These are phyloP conservation scores for Furcifer pardalis DNA, from an alignment of 2,797 vertebrate genomes.

Conservation along the genomic window DNA sequence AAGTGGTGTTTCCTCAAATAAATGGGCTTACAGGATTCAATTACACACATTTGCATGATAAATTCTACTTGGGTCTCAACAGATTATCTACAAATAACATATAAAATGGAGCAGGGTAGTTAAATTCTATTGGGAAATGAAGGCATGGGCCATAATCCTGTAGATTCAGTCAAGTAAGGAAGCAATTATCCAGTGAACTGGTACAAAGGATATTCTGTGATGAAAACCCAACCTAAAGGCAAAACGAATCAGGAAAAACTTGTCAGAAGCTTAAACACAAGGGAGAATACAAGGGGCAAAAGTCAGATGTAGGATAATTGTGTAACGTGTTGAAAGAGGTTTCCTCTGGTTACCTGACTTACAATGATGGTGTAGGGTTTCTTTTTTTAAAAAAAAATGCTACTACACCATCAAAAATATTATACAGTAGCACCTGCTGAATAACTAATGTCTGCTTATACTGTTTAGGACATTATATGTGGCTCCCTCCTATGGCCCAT, in stretches of 20 bases:
- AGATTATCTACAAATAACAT: constrained; percentile 10
- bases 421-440: neutral
- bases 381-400: constrained; percentile 19
- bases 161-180: constrained; percentile 13
- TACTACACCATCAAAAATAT: constrained; percentile 11
- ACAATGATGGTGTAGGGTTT: neutral
- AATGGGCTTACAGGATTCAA: neutral
- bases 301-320: neutral
- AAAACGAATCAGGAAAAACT: constrained; percentile 7
- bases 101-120: neutral
- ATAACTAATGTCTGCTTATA: neutral
- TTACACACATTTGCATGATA: neutral
- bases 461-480: neutral
- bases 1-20: neutral
- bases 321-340: neutral
- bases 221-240: constrained; percentile 5
- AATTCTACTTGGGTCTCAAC: neutral
- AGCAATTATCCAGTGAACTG: neutral
- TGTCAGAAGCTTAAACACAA: neutral
- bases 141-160: neutral
- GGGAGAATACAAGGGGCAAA: neutral
- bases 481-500: too few species aligned
- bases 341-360: neutral
- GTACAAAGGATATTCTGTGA: neutral
- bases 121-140: neutral